These are phyloP conservation scores for Diaprepes abbreviatus DNA, from an alignment of 2,888 invertebrate genomes.

Conservation along the genomic window DNA sequence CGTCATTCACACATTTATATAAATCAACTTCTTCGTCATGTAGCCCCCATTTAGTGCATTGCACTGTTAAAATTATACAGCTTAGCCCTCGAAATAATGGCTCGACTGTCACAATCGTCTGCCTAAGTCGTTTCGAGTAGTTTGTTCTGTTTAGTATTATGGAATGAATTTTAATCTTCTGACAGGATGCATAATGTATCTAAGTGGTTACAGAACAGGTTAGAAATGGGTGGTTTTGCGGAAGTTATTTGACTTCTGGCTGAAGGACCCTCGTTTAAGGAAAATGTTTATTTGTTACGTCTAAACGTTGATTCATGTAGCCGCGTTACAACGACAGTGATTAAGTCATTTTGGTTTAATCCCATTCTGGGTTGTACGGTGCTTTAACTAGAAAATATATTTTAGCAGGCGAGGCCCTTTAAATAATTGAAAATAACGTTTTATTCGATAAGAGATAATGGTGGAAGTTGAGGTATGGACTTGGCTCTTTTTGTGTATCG, in stretches of 20 bases:
- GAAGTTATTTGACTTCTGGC: conserved; percentile 39
- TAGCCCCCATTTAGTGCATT: conserved; percentile 15
- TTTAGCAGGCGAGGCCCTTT: too few relatives aligned
- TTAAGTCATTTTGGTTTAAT: neutral
- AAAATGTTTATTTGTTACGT: conserved; percentile 19
- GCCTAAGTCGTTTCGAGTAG: conserved; percentile 19
- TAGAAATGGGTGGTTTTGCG: conserved; percentile 36
- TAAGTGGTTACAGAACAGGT: conserved; percentile 22
- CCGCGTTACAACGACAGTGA: neutral
- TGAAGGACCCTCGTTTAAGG: conserved; percentile 4
- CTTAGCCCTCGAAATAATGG: conserved; percentile 31
- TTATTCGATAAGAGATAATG: too few relatives aligned
- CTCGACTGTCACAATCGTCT: conserved; percentile 36
- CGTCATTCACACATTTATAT: conserved; percentile 16
- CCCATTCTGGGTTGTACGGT: neutral
- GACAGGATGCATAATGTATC: conserved; percentile 35
- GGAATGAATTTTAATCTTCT: conserved; percentile 43
- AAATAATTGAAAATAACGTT: too few relatives aligned
- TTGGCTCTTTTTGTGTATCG: too few relatives aligned
- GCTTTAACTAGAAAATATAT: too few relatives aligned
- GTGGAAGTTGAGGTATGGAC: too few relatives aligned
- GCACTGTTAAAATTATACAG: conserved; percentile 34
- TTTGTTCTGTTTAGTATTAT: conserved; percentile 42
- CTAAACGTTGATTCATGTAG: neutral
- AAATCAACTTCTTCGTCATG: neutral